Evolutionary conservation across 1,140 invertebrate species (phyloP), one percentile per base, ranked within the genome.

Genomic region (Drosophila santomea): DNA sequence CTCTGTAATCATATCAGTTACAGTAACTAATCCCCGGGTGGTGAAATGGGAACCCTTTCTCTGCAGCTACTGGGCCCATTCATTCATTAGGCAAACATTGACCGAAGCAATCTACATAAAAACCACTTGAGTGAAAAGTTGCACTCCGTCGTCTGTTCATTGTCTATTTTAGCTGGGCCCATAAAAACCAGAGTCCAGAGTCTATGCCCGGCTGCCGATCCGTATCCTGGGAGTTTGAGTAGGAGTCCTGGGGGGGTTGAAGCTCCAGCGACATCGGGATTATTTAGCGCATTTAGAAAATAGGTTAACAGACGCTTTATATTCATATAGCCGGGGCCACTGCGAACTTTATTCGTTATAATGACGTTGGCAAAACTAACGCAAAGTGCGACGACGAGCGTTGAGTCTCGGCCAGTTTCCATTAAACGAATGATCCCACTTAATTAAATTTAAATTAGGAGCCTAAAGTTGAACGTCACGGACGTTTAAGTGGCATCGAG

Each of bases 381-480:
- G 72, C 54, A 60, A 79, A 52, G 52, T 57, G 51, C 25, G 47
- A 64, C 25, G 14, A 47, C 20, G 38, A 38, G 45, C 8, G 36
- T 11, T 20, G 8, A 15, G 28, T 35, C 44, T 23, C 28, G 15
- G 39, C 38, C 36, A 14, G 51, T 55, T 78, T 78, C 58, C 66
- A 78, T 78, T 78, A 78, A 72, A 56, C 75, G 75, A 83, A 74
- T 84, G 74, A 74, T 79, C 58, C 77, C 74, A 89, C 84, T 89
- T 89, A 89, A 89, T 89, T 89, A 89, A 89, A 89, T 89, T 89
- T 89, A 89, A 89, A 89, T 89, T 89, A 89, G 74, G 74, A 80
- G 84, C 77, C 84, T 88, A 88, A 89, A 89, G 80, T 80, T 89
- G 80, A 82, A 84, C 84, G 80, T 80, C 84, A 84, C 84, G 77